These are phyloP conservation scores for Lathamus discolor DNA, from an alignment of 2,113 vertebrate genomes.

Conservation along the genomic window DNA sequence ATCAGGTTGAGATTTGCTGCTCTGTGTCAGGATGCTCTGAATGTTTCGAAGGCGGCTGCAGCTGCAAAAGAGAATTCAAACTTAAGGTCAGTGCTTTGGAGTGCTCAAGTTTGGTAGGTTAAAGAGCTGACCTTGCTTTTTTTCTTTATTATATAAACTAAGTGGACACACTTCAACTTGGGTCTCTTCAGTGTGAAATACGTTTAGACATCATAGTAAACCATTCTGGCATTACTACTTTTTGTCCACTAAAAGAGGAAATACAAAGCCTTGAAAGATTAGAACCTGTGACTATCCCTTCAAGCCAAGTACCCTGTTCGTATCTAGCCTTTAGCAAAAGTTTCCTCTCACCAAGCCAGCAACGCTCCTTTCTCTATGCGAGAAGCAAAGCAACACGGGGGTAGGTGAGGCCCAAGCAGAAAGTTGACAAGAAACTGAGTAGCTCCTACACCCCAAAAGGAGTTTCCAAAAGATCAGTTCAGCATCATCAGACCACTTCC, in stretches of 20 bases:
- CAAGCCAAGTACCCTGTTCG: neutral
- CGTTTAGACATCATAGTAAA: neutral
- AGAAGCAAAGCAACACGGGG: neutral
- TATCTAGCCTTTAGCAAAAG: neutral
- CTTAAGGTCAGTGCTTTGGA: neutral
- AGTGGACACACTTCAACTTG: neutral
- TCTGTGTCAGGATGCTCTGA: constrained; percentile 84
- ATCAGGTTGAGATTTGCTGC: constrained; percentile 82
- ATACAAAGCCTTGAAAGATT: neutral
- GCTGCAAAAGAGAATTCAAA: constrained; percentile 72
- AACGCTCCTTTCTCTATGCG: neutral
- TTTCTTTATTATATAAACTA: neutral
- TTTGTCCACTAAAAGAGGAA: neutral
- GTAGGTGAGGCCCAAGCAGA: neutral
- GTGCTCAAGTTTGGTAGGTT: neutral
- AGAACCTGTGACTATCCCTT: rapidly evolving
- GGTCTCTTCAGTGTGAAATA: neutral
- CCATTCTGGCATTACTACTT: neutral
- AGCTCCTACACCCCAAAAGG: neutral
- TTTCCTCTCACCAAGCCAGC: neutral
- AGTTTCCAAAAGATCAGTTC: neutral
- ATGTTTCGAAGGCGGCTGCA: constrained; percentile 89
- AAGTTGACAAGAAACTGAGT: neutral
- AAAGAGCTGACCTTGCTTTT: neutral
- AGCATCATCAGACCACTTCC: neutral